These are phyloP conservation scores for Todiramphus chloris DNA, from an alignment of 2,113 vertebrate genomes.

Conservation along the genomic window DNA sequence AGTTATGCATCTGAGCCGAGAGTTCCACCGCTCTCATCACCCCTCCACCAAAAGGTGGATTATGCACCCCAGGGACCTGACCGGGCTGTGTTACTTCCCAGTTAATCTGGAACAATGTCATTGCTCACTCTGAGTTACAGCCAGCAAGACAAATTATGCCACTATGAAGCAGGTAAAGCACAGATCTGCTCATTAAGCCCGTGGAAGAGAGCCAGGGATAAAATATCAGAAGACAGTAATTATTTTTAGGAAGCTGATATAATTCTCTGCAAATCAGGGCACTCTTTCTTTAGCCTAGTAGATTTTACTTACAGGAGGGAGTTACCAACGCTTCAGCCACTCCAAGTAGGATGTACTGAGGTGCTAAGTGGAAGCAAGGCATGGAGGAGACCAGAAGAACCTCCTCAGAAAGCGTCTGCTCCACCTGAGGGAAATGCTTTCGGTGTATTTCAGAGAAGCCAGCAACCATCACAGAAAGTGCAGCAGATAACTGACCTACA, in stretches of 20 bases:
- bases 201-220: background rate
- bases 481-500: slow-evolving; percentile 82
- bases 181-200: slow-evolving; percentile 11
- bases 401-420: slow-evolving; percentile 83
- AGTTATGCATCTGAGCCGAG: background rate
- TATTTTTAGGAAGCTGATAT: background rate
- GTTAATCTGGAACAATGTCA: background rate
- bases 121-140: background rate
- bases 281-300: background rate
- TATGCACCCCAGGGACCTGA: background rate
- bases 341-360: slow-evolving; percentile 90
- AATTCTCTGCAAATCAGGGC: background rate
- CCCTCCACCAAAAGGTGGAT: rapidly evolving
- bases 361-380: slow-evolving; percentile 84
- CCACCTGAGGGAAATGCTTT: slow-evolving; percentile 79
- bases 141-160: slow-evolving; percentile 13
- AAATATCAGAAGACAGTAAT: background rate
- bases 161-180: slow-evolving; percentile 10
- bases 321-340: slow-evolving; percentile 89
- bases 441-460: slow-evolving; percentile 86
- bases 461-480: slow-evolving; percentile 81
- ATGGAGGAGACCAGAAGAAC: slow-evolving; percentile 86
- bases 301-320: slow-evolving; percentile 84
- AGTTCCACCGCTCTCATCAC: background rate
- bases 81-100: background rate